These are phyloP conservation scores for Aptenodytes patagonicus DNA, from an alignment of 2,113 vertebrate genomes.

Conservation along the genomic window DNA sequence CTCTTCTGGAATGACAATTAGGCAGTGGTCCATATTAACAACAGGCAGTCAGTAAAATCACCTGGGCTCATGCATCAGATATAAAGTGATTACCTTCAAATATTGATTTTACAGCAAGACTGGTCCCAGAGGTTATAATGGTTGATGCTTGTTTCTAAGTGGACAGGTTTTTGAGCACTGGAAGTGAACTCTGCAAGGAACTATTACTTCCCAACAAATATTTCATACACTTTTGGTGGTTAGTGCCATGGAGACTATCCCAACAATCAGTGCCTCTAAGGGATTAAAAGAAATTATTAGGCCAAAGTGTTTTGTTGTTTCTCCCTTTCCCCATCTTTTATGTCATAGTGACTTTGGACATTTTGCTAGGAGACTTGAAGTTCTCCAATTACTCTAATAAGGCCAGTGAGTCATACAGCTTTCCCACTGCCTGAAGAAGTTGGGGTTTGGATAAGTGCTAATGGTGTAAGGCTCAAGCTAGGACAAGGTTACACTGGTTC, in stretches of 20 bases:
- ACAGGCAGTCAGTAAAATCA: conserved; percentile 53
- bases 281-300: conserved; percentile 25
- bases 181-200: conserved; percentile 31
- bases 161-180: conserved; percentile 31
- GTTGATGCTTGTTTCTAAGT: conserved; percentile 37
- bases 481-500: background rate
- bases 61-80: conserved; percentile 9
- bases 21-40: conserved; percentile 55
- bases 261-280: conserved; percentile 21
- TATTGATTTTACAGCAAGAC: conserved; percentile 60
- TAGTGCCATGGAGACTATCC: conserved; percentile 35
- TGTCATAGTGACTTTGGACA: conserved; percentile 33
- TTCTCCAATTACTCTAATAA: conserved; percentile 35
- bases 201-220: conserved; percentile 39
- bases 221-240: conserved; percentile 28
- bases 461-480: background rate
- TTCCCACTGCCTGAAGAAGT: background rate
- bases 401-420: conserved; percentile 14
- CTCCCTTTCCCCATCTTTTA: conserved; percentile 16
- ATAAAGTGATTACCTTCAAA: conserved; percentile 54
- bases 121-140: conserved; percentile 20
- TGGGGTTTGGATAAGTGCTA: background rate
- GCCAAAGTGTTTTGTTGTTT: conserved; percentile 14
- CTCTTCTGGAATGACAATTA: conserved; percentile 66
- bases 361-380: conserved; percentile 30